A percentile compares a stretch with the other conserved stretches of the same genome.
Conservation (phyloP, 2,113 vertebrate genomes). For the Scomber japonicus region DNA sequence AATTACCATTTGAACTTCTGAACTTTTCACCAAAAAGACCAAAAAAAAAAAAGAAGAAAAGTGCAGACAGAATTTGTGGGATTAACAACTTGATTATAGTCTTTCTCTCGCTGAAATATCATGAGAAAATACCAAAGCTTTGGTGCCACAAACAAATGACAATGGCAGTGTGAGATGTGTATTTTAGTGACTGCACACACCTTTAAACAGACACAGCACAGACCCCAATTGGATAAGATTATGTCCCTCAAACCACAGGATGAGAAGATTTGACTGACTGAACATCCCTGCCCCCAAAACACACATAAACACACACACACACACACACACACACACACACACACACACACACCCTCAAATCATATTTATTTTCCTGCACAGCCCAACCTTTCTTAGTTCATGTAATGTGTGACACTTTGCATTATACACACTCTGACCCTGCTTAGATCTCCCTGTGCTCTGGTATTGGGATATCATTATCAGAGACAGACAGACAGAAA, state of each 20-base stretch:
- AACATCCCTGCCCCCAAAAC: neutral
- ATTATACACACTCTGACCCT: conserved; percentile 50
- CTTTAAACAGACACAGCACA: too few relatives aligned
- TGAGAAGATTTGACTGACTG: conserved; percentile 2
- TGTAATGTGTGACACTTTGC: conserved; percentile 40
- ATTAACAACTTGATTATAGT: neutral
- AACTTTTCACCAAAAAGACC: neutral
- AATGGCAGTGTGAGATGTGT: neutral
- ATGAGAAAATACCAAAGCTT: neutral
- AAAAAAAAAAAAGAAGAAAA: too few relatives aligned
- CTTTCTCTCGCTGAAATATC: neutral
- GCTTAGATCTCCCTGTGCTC: conserved; percentile 48
- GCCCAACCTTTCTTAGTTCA: conserved; percentile 14
- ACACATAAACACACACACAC: neutral
- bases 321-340: neutral
- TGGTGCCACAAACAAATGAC: neutral
- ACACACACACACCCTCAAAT: neutral
- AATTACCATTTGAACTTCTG: conserved; percentile 20
- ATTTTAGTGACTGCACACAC: neutral
- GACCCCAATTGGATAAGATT: neutral
- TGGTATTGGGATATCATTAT: conserved; percentile 50
- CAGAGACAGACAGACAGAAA: conserved; percentile 58
- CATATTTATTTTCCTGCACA: neutral
- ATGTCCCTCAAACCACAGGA: neutral
- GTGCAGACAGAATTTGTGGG: neutral